These are phyloP conservation scores for Rhyacophila evoluta DNA, from an alignment of 2,888 invertebrate species.

Conservation along the genomic window DNA sequence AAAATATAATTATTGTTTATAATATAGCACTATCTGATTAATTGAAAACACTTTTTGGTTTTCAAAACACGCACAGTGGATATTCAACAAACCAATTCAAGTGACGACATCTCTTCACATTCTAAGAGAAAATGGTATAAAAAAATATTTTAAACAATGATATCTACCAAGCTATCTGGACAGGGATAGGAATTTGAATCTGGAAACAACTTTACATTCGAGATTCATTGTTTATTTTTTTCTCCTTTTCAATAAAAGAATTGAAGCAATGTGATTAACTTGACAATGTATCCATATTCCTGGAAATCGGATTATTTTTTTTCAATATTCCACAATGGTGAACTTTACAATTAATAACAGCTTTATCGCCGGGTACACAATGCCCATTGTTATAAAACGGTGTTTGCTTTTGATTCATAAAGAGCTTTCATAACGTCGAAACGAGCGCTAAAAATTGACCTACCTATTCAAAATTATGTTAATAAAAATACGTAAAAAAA, in stretches of 20 bases:
- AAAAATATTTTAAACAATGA: too few species aligned
- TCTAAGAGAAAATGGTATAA: too few species aligned
- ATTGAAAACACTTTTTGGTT: too few species aligned
- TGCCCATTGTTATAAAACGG: not conserved
- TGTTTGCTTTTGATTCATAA: not conserved
- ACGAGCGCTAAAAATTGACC: not conserved
- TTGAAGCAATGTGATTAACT: not conserved
- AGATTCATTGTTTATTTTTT: not conserved
- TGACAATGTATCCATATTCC: not conserved
- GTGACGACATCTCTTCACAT: too few species aligned
- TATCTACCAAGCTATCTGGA: too few species aligned
- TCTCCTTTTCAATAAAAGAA: not conserved
- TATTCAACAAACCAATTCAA: too few species aligned
- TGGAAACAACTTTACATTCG: not conserved
- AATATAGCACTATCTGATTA: too few species aligned
- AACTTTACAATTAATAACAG: constrained; percentile 2
- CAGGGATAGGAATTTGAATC: not conserved
- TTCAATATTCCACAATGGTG: not conserved
- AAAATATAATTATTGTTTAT: too few species aligned
- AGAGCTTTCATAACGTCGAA: not conserved
- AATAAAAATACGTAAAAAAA: not conserved
- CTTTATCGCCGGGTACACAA: not conserved
- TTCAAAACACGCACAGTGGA: too few species aligned
- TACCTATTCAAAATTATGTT: not conserved
- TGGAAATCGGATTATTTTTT: not conserved